Base-by-base conservation (phyloP, 2,113 vertebrate species). In the Pteruthius melanotis region DNA sequence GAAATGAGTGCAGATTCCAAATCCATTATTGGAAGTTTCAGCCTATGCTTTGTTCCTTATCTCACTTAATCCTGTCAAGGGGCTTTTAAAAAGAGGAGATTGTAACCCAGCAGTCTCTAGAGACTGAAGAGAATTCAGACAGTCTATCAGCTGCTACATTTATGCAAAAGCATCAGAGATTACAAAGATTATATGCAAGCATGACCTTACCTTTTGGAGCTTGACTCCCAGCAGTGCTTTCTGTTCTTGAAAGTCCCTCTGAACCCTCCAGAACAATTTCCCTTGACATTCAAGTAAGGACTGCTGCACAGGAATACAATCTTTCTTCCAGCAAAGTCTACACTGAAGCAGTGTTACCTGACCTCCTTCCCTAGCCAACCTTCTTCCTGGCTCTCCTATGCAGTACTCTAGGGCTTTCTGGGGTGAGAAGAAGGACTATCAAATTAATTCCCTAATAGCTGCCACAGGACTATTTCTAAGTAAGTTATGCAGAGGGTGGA, bases 381-480 rank as follows among this genome's bases (percentile, higher is more conserved):
- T 83, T 42, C 44, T 27, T 30, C n/a, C 74, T 47, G 49, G 44
- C 64, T 91, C 37, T 91, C 54, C 75, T 50, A 52, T 31, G 61
- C 26, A 63, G 54, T 66, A 68, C 1, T 7, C 37, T 26, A 53
- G 65, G 72, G 76, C 69, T 71, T 90, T 68, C 83, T 68, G 59
- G 85, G 60, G 56, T 44, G 64, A 91, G 23, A 53, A 56, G 47
- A 70, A 71, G 64, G 82, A 59, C 77, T 83, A 68, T 18, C 57
- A 78, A 78, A 87, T 64, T 68, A 88, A 75, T 71, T 90, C 72
- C 79, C 92, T 74, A 85, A 56, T 60, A 95, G 92, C 83, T 94
- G 93, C 96, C 97, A 95, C 83, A 57, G 45, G 83, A 45, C 80
- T 91, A 82, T 95, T 77, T 83, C 94, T 91, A 92, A 71, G 37